phyloP scores from a whole-genome alignment of 2,888 invertebrate genomes.

The Idaea dimidiata region DNA sequence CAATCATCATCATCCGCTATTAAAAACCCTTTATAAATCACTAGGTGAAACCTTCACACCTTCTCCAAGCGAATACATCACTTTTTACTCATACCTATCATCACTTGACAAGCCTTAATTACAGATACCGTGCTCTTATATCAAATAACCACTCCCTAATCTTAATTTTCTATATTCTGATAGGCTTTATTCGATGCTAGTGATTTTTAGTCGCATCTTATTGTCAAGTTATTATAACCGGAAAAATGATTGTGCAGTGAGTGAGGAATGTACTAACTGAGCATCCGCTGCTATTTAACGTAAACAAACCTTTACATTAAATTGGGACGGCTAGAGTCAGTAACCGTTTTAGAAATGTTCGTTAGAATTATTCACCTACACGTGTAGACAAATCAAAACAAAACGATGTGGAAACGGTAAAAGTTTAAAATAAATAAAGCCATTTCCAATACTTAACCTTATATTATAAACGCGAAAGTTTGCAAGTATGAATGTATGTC shows the following conservation, averaged over 20 bases:
- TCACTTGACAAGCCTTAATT: background rate
- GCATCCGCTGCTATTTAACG: slow-evolving; percentile 61
- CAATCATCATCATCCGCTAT: slow-evolving; percentile 43
- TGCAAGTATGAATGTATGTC: too few species aligned
- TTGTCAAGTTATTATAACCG: background rate
- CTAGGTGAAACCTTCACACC: slow-evolving; percentile 24
- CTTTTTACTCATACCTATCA: slow-evolving; percentile 2
- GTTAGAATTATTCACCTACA: background rate
- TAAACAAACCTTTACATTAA: slow-evolving; percentile 66
- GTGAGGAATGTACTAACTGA: slow-evolving; percentile 36
- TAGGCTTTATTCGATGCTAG: background rate
- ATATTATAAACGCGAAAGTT: too few species aligned
- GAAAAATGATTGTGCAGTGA: background rate
- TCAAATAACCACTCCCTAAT: background rate
- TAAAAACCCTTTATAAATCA: slow-evolving; percentile 34
- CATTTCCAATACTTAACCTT: background rate
- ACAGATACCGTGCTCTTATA: background rate
- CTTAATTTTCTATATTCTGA: background rate
- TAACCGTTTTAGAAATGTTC: slow-evolving; percentile 66
- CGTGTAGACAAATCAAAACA: background rate
- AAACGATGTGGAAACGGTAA: background rate
- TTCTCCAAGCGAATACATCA: slow-evolving; percentile 8
- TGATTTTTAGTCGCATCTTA: background rate
- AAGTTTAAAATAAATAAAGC: slow-evolving; percentile 15
- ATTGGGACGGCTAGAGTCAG: slow-evolving; percentile 53